Percentiles rank a stretch among this genome's conserved stretches.
phyloP scores from a whole-genome alignment of 2,888 invertebrate species.

The Scaptomyza caliginosa region DNA sequence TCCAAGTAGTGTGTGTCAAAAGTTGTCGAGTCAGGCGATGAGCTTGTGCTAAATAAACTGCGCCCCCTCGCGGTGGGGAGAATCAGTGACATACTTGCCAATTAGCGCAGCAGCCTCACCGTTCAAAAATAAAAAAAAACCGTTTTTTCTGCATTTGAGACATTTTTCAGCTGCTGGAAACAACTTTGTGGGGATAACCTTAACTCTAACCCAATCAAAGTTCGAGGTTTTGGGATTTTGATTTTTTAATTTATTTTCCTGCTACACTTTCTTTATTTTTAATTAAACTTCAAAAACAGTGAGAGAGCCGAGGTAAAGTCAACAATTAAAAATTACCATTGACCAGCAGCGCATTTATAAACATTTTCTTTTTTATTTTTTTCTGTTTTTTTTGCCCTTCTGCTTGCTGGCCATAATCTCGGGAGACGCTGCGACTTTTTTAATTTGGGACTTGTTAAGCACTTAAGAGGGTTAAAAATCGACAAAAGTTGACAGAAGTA shows the following conservation, averaged over 20 bases:
- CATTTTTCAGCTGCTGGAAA: slow-evolving; percentile 49
- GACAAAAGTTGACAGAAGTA: slow-evolving; percentile 69
- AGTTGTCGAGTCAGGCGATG: slow-evolving; percentile 75
- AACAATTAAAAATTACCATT: slow-evolving; percentile 72
- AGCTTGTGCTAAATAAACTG: slow-evolving; percentile 60
- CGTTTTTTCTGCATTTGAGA: slow-evolving; percentile 44
- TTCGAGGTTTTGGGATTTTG: slow-evolving; percentile 36
- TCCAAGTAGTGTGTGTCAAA: not conserved
- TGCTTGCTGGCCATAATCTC: slow-evolving; percentile 61
- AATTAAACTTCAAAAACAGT: slow-evolving; percentile 41
- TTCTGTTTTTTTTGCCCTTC: slow-evolving; percentile 27
- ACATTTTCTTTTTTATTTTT: slow-evolving; percentile 60
- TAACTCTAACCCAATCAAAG: slow-evolving; percentile 11
- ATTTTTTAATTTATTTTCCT: slow-evolving; percentile 50
- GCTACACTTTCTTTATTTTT: slow-evolving; percentile 45
- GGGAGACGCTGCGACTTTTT: slow-evolving; percentile 68
- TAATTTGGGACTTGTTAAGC: slow-evolving; percentile 80
- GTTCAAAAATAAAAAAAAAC: slow-evolving; percentile 11
- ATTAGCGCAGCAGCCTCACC: slow-evolving; percentile 34
- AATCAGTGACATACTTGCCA: slow-evolving; percentile 50
- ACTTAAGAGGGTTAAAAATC: slow-evolving; percentile 80
- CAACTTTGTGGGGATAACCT: slow-evolving; percentile 35
- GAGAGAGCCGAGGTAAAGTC: slow-evolving; percentile 34
- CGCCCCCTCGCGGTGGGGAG: slow-evolving; percentile 29
- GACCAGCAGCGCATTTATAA: slow-evolving; percentile 74